phyloP scores from a whole-genome alignment of 2,113 vertebrate species.

The Oreotrochilus melanogaster region DNA sequence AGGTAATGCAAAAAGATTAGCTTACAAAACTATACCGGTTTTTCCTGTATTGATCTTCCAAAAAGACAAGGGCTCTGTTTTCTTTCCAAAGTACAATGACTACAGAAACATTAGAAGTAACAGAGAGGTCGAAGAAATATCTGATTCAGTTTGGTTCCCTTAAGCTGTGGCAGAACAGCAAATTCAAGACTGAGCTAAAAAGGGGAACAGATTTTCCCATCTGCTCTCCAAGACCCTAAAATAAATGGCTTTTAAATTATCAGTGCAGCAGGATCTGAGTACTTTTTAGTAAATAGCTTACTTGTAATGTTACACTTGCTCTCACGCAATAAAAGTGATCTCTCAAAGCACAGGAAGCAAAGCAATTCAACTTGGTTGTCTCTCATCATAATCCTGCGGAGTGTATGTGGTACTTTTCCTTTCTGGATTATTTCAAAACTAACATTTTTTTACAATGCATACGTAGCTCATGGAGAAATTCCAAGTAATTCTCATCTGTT shows the following conservation, averaged over 20 bases:
- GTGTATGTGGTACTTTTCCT: rapidly evolving
- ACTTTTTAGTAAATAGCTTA: background rate
- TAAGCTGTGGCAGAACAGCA: background rate
- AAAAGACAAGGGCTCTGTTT: background rate
- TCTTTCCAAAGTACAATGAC: background rate
- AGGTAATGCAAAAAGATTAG: rapidly evolving
- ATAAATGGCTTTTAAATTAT: background rate
- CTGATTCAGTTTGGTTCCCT: background rate
- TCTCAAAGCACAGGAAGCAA: background rate
- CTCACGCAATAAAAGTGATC: rapidly evolving
- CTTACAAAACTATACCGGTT: background rate
- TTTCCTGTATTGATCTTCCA: background rate
- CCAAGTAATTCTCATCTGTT: background rate
- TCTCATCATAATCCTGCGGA: background rate
- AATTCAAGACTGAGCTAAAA: background rate
- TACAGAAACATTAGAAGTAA: background rate
- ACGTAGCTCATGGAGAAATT: background rate
- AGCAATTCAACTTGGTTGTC: background rate
- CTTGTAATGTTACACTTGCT: background rate
- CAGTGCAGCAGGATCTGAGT: background rate
- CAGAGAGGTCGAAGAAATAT: background rate
- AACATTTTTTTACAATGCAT: background rate
- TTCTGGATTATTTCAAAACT: background rate
- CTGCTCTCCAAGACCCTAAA: background rate
- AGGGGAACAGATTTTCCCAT: background rate